Conservation (phyloP, 2,113 vertebrate genomes). For the Rafetus swinhoei region DNA sequence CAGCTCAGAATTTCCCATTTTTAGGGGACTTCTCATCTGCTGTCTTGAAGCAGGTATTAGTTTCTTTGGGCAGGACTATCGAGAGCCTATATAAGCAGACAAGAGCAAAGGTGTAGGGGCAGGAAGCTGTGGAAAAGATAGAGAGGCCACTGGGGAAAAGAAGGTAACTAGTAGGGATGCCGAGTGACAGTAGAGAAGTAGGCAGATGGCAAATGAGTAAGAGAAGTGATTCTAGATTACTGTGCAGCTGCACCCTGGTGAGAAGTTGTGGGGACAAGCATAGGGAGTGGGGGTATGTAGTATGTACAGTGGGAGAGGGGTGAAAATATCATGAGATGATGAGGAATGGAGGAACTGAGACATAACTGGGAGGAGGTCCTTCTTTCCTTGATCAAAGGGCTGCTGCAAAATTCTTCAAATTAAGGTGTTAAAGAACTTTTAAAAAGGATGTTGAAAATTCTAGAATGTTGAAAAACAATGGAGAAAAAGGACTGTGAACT, state of each 20-base stretch:
- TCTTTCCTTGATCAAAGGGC: neutral
- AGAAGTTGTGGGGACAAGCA: neutral
- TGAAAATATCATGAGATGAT: neutral
- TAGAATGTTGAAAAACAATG: neutral
- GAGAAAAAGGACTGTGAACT: neutral
- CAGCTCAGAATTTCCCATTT: neutral
- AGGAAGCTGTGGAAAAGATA: neutral
- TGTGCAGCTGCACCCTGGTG: neutral
- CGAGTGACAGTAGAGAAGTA: neutral
- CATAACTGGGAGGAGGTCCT: neutral
- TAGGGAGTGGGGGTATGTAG: neutral
- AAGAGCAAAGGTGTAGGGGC: neutral
- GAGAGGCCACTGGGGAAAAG: neutral
- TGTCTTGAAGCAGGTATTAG: neutral
- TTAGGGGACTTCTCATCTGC: neutral
- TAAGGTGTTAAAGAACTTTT: neutral
- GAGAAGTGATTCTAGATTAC: neutral
- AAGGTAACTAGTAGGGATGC: neutral
- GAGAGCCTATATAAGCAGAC: neutral
- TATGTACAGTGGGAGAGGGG: neutral
- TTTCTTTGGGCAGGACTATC: neutral
- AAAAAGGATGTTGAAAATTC: neutral
- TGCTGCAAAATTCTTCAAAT: neutral
- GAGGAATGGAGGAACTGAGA: neutral
- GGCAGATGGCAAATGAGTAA: neutral